A percentile compares a stretch with the other conserved stretches of the same genome.
Conservation (phyloP, 2,888 invertebrate genomes). For the Dolichomitus sp. region DNA sequence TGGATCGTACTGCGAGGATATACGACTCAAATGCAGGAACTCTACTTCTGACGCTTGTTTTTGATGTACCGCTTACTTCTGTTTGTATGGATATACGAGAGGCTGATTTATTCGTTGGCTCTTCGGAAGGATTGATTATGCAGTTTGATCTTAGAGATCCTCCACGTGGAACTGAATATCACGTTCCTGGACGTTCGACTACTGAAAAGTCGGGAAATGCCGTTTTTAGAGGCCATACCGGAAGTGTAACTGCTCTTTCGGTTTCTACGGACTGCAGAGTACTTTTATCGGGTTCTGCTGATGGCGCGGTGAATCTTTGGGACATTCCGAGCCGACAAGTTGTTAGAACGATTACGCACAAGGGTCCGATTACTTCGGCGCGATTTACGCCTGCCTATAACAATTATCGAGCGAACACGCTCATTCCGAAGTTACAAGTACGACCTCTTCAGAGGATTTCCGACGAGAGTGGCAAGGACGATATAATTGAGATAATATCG, state of each 20-base stretch:
- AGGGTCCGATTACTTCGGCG: slow-evolving; percentile 92
- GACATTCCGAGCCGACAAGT: slow-evolving; percentile 93
- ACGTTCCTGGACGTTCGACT: slow-evolving; percentile 83
- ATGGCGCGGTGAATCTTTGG: slow-evolving; percentile 93
- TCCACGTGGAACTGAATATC: slow-evolving; percentile 90
- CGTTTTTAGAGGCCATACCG: slow-evolving; percentile 90
- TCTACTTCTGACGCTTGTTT: slow-evolving; percentile 91
- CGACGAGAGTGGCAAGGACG: slow-evolving; percentile 87
- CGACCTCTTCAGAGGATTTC: slow-evolving; percentile 90
- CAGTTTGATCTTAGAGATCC: slow-evolving; percentile 90
- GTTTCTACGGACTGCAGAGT: slow-evolving; percentile 91
- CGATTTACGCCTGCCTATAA: slow-evolving; percentile 89
- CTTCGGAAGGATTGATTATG: slow-evolving; percentile 90
- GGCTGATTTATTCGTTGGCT: slow-evolving; percentile 92
- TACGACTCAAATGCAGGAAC: slow-evolving; percentile 92
- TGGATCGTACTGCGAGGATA: slow-evolving; percentile 94
- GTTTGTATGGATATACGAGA: slow-evolving; percentile 91
- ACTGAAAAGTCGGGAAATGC: slow-evolving; percentile 86
- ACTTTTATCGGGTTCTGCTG: slow-evolving; percentile 92
- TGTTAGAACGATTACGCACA: slow-evolving; percentile 90
- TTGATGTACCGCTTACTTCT: slow-evolving; percentile 90
- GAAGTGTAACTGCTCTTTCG: slow-evolving; percentile 90
- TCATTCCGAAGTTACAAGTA: slow-evolving; percentile 88
- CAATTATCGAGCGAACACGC: slow-evolving; percentile 88
- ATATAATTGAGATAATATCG: slow-evolving; percentile 75